Evolutionary conservation across 2,888 invertebrate species (phyloP).

Genomic region (Petrolisthes manimaculis): DNA sequence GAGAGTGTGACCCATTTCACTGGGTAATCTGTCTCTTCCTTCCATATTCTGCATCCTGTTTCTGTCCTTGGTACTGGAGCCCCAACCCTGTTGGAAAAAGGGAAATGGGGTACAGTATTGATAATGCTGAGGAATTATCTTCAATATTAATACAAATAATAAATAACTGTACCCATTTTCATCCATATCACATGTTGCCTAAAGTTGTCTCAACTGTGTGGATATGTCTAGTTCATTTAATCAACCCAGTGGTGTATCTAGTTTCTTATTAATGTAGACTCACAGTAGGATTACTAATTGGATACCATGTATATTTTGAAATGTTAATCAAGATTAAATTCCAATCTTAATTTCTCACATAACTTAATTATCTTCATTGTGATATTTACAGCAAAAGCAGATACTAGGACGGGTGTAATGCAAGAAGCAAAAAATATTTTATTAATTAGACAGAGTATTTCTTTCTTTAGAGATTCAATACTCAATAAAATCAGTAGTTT

Average conservation of each 20-base stretch:
- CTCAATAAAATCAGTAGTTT: slow-evolving; percentile 24
- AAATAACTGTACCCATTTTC: slow-evolving; percentile 39
- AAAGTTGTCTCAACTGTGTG: slow-evolving; percentile 50
- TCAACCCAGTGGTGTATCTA: slow-evolving; percentile 56
- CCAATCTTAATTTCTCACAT: not conserved
- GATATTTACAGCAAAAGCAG: not conserved
- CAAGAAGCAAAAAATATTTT: not conserved
- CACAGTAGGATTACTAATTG: slow-evolving; percentile 31
- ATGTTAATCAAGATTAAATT: not conserved
- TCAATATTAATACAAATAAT: not conserved
- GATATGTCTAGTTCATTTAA: slow-evolving; percentile 44
- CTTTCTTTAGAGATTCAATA: not conserved
- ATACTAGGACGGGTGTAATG: too few relatives aligned
- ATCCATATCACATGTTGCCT: slow-evolving; percentile 57
- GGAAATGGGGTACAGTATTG: too few relatives aligned
- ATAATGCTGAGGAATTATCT: too few relatives aligned
- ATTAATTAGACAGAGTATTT: slow-evolving; percentile 1
- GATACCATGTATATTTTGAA: slow-evolving; percentile 36
- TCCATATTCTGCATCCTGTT: too few relatives aligned
- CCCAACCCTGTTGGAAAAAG: too few relatives aligned
- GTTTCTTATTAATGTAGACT: slow-evolving; percentile 47
- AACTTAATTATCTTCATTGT: not conserved
- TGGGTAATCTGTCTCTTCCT: too few relatives aligned
- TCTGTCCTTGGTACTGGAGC: too few relatives aligned
- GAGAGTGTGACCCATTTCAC: too few relatives aligned